Evolutionary conservation across 2,113 vertebrate genomes (phyloP), one percentile per base, ranked within the genome.

Genomic region (Phasianus colchicus): DNA sequence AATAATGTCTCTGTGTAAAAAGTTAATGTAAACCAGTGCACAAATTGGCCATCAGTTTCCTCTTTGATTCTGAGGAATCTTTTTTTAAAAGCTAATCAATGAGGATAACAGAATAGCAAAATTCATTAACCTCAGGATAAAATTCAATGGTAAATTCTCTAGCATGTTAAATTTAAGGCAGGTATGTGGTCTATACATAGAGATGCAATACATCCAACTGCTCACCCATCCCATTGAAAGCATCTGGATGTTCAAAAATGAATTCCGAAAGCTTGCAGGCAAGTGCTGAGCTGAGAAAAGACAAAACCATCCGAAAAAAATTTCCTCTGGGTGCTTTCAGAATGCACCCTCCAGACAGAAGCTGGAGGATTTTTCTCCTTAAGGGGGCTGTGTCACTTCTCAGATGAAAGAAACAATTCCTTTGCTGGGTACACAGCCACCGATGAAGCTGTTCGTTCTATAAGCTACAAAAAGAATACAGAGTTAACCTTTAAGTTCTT

Each of bases 1-100:
- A 92, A 81, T 32, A 61, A 95, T 91, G 69, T 19, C 50, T 10
- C 22, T 48, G 48, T 2, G 20, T 65, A 88, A 93, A 87, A 64
- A 71, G 42, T 92, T 69, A 52, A 61, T 80, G 69, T 17, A 65
- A 86, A 92, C 7, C 43, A 17, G 74, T 32, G 47, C 11, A 52
- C 66, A 65, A 61, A 47, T 2, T 13, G 4, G 16, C 13, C 40
- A 76, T 20, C 58, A 29, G 43, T 72, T 65, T 81, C 48, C 52
- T 32, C 47, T 18, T 47, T 0, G 1, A 64, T 57, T 47, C 40
- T 20, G 30, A 77, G 36, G 18, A 83, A 91, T 11, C 55, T 57
- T 19, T 47, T 75, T 63, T 27, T 30, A 21, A 74, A 93, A 91
- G 9, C 27, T 43, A 66, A 22, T 32, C 29, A 25, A 25, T 12